Percentiles rank a stretch among this genome's conserved stretches.
Evolutionary conservation across 2,113 vertebrate genomes (phyloP).

Genomic region (Scomber japonicus): DNA sequence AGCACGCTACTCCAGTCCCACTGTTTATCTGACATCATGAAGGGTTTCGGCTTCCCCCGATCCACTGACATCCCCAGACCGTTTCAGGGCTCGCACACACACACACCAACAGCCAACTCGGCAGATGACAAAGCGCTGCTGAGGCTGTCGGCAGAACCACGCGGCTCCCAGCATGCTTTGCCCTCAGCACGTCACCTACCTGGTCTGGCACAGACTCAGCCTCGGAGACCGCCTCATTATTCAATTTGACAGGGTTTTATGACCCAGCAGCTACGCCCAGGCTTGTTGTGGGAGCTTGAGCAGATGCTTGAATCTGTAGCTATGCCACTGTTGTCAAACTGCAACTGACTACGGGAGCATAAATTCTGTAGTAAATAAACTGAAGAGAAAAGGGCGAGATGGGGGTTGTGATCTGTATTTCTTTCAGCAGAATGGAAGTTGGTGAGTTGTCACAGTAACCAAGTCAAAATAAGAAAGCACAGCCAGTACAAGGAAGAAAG

Average conservation of each 20-base stretch:
- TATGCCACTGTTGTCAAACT: slow-evolving; percentile 42
- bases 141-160: slow-evolving; percentile 55
- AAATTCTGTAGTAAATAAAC: slow-evolving; percentile 35
- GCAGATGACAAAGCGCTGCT: slow-evolving; percentile 71
- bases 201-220: slow-evolving; percentile 65
- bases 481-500: slow-evolving; percentile 20
- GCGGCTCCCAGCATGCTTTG: slow-evolving; percentile 78
- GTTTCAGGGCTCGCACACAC: slow-evolving; percentile 44
- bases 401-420: slow-evolving; percentile 16
- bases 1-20: slow-evolving; percentile 40
- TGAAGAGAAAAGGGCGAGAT: background rate
- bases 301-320: slow-evolving; percentile 70
- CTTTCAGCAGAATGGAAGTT: background rate
- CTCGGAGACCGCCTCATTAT: slow-evolving; percentile 73
- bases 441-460: slow-evolving; percentile 11
- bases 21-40: slow-evolving; percentile 72
- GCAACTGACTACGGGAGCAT: slow-evolving; percentile 7
- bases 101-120: slow-evolving; percentile 48
- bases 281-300: slow-evolving; percentile 53
- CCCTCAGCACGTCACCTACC: slow-evolving; percentile 77
- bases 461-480: slow-evolving; percentile 85
- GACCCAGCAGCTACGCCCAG: slow-evolving; percentile 63
- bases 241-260: slow-evolving; percentile 79
- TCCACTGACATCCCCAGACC: slow-evolving; percentile 61
- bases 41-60: slow-evolving; percentile 49